These are phyloP conservation scores for Ispidina lecontei DNA, from an alignment of 2,797 vertebrate species.

Conservation along the genomic window DNA sequence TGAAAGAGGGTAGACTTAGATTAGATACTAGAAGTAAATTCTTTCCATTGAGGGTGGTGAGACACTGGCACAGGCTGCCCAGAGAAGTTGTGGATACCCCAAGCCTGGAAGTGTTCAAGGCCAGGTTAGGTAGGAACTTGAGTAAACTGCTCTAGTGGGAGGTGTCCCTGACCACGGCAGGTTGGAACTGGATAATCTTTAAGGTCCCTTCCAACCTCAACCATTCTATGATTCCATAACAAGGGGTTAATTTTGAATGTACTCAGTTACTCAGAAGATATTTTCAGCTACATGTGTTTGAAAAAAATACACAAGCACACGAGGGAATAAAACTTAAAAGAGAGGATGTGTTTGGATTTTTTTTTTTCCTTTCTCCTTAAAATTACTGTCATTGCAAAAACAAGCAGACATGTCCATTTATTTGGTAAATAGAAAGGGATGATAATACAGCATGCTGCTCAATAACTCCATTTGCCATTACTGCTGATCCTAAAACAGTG, in stretches of 20 bases:
- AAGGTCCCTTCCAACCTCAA: neutral
- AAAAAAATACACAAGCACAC: neutral
- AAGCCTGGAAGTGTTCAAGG: neutral
- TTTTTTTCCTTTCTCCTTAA: neutral
- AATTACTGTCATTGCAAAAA: neutral
- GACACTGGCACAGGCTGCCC: neutral
- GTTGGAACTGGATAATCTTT: neutral
- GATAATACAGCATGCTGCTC: neutral
- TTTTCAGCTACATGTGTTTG: neutral
- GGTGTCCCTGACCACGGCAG: neutral
- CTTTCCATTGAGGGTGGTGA: neutral
- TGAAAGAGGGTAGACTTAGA: neutral
- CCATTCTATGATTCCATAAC: neutral
- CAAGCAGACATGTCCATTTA: neutral
- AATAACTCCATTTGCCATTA: neutral
- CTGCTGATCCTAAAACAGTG: neutral
- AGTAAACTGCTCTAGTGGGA: neutral
- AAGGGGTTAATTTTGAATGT: neutral
- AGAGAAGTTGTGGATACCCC: neutral
- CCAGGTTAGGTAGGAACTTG: neutral
- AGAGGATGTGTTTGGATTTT: rapidly evolving
- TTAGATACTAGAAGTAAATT: neutral
- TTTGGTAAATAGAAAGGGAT: neutral
- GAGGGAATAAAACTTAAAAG: neutral
- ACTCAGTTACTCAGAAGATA: neutral